Conservation (phyloP, 2,797 vertebrate species). For the Emydoidea blandingii region DNA sequence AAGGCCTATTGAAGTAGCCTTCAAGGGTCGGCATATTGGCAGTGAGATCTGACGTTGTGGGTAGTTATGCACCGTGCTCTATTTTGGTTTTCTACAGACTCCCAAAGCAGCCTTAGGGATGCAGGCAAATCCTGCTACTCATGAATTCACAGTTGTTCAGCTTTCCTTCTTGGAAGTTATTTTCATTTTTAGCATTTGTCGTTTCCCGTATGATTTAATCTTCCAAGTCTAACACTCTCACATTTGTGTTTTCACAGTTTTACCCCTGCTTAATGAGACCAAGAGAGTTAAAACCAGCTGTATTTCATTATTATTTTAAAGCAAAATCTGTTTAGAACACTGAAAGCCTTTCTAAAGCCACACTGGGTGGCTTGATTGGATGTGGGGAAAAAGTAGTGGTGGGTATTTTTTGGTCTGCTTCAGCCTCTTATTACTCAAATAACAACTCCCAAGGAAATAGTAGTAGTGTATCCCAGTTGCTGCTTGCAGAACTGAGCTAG, state of each 20-base stretch:
- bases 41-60: not conserved
- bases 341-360: accelerated
- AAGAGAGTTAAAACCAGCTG: not conserved
- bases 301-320: not conserved
- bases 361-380: not conserved
- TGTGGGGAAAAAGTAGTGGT: not conserved
- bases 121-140: not conserved
- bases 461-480: not conserved
- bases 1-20: not conserved
- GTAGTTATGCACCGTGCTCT: not conserved
- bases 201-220: not conserved
- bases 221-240: not conserved
- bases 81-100: not conserved
- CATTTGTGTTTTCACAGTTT: not conserved
- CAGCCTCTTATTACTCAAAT: not conserved
- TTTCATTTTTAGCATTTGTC: accelerated
- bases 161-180: not conserved
- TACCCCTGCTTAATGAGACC: not conserved
- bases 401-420: not conserved
- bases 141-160: not conserved
- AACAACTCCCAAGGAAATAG: not conserved
- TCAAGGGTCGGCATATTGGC: not conserved
- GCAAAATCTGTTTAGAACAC: not conserved
- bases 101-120: accelerated
- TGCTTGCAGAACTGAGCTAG: not conserved